Conservation (phyloP, 2,113 vertebrate genomes). For the Egretta garzetta region DNA sequence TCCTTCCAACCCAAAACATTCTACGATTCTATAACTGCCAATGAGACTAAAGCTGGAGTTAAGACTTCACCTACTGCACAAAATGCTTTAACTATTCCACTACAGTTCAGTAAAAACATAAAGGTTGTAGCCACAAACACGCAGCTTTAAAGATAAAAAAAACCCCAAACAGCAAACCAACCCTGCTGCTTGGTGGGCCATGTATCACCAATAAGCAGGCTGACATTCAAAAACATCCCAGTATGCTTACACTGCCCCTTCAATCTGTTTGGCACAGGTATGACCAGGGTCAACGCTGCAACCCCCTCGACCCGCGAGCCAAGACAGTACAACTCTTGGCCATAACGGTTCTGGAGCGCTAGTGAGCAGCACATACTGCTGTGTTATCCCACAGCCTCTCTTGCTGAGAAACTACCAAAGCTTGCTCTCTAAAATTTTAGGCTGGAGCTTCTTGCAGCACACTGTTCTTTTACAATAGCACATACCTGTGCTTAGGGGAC, state of each 20-base stretch:
- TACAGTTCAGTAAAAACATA: not conserved
- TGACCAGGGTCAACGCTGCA: not conserved
- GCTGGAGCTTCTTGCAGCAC: not conserved
- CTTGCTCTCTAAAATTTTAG: fast-evolving
- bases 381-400: not conserved
- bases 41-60: not conserved
- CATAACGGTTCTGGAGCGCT: not conserved
- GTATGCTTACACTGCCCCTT: not conserved
- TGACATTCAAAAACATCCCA: not conserved
- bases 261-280: not conserved
- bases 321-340: not conserved
- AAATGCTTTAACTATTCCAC: not conserved
- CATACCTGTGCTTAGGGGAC: conserved; percentile 78
- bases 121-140: not conserved
- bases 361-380: fast-evolving
- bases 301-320: not conserved
- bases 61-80: not conserved
- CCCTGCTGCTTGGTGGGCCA: not conserved
- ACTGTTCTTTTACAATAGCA: fast-evolving
- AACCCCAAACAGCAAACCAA: not conserved
- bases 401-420: fast-evolving
- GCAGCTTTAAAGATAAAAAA: not conserved
- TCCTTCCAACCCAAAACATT: no score
- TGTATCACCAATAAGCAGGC: not conserved
- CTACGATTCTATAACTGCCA: no score